Percentiles rank a stretch among this genome's conserved stretches.
These are phyloP conservation scores for Eudemis profundana DNA, from an alignment of 2,888 invertebrate genomes.

Conservation along the genomic window DNA sequence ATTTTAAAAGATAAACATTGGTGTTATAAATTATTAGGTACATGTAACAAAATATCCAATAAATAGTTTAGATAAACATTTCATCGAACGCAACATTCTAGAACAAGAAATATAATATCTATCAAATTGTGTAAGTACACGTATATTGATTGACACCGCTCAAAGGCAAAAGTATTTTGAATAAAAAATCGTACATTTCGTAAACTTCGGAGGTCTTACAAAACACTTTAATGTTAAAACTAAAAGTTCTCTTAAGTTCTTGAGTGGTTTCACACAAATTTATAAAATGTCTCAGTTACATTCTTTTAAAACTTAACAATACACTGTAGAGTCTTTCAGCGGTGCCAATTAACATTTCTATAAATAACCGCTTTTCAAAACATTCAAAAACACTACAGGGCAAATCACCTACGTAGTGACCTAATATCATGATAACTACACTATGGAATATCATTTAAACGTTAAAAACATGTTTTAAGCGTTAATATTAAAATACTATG, in stretches of 20 bases:
- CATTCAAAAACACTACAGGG: slow-evolving; percentile 43
- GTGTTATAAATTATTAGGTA: slow-evolving; percentile 75
- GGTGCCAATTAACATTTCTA: slow-evolving; percentile 25
- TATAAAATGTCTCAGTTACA: neutral
- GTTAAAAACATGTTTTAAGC: slow-evolving; percentile 61
- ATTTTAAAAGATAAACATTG: slow-evolving; percentile 79
- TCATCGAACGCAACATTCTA: slow-evolving; percentile 48
- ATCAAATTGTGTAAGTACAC: slow-evolving; percentile 37
- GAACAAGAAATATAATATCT: slow-evolving; percentile 39
- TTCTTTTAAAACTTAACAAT: neutral
- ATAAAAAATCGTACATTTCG: neutral
- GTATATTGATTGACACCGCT: slow-evolving; percentile 12
- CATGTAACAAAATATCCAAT: slow-evolving; percentile 67
- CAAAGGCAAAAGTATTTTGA: slow-evolving; percentile 4
- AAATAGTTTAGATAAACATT: slow-evolving; percentile 60
- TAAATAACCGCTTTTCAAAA: slow-evolving; percentile 32
- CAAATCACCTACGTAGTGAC: slow-evolving; percentile 66
- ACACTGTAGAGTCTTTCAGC: slow-evolving; percentile 12
- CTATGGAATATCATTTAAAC: slow-evolving; percentile 66
- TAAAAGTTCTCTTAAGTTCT: neutral
- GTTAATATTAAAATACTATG: slow-evolving; percentile 61
- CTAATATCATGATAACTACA: slow-evolving; percentile 49
- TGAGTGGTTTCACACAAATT: no score
- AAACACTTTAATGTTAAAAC: neutral
- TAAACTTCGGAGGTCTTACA: neutral